Base-by-base conservation (phyloP, 2,113 vertebrate genomes). In the Xenopus borealis region DNA sequence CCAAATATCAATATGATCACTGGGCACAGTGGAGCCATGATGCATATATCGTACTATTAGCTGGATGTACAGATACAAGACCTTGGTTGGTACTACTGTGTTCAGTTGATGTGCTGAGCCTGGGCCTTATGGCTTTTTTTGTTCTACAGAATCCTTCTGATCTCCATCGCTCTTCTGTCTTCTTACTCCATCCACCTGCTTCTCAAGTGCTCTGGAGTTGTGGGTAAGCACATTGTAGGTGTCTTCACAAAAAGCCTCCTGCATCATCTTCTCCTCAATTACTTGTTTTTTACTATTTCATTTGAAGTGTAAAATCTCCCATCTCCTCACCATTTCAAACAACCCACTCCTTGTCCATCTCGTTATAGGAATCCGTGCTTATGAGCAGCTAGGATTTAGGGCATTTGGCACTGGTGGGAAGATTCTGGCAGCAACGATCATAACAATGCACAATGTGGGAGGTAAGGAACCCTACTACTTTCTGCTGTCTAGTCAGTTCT, bases 381-480 rank as follows among this genome's bases (percentile, higher is more conserved):
- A 94, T 13, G 94, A 96, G 79, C 92, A 95, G 79, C 86, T 96
- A 11, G 94, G 94, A 12, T 72, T 90, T 18, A 86, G 90, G 73
- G 93, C 92, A 0, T 93, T 96, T 44, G 92, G 93, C 55, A 83
- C 90, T 3, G 69, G 79, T 0, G 93, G 93, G 14, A 94, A 95
- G 80, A 85, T 94, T 16, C 45, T 91, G 10, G 93, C 92, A 23
- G 94, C 84, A 1, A 45, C 88, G 3, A 73, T 91, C 66, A 94
- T 95, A 82, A 94, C 91, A 3, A 78, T 95, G 12, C 92, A 95
- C 79, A 95, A 94, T 84, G 89, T 94, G 47, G 94, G 94, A 82
- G 93, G 94, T 94, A 66, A 90, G 86, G 50, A 27, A 53, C 47
- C 47, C 47, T 10, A 13, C 47, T 50, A 50, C 14, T 50, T 4